Base-by-base conservation (phyloP, 1,140 invertebrate genomes). In the Lepidostoma basale region DNA sequence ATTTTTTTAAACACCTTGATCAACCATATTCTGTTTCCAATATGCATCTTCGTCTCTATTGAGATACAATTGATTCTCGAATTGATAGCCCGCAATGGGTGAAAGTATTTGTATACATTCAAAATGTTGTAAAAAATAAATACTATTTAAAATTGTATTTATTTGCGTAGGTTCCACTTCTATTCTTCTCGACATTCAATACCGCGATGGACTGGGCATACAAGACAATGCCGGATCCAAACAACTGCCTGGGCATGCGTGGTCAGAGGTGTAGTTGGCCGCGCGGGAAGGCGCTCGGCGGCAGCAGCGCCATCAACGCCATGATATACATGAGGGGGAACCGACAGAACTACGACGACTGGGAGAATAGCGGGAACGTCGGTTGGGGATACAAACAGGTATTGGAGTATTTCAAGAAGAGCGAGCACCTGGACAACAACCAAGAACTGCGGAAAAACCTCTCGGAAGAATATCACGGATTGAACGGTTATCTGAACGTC, bases 291-390 rank as follows among this genome's bases (percentile, higher is more conserved):
- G 79, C 81, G 5, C 68, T 76, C 67, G 87, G 87, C 30, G 86
- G 86, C n/a, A 81, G 79, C 20, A 85, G 83, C 9, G 80, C 81
- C 6, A 74, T 87, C n/a, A 88, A 88, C 73, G 84, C 79, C 12
- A 86, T 88, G 85, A 81, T 85, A 14, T 88, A 87, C 74, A 79
- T 85, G 1, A 75, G 87, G 52, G 88, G 87, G 0, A 83, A 88
- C 75, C 77, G 78, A 6, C 74, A 68, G 56, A 85, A 88, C 74
- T 88, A 86, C 70, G 83, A 89, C 72, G 67, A 81, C 16, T 88
- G 87, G 87, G 81, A 82, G 30, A 79, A 78, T 58, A 64, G 83
- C 44, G 87, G 86, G 4, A 85, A 85, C 25, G 67, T 63, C 4
- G 81, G 81, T 3, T 88, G 87, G 87, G 80, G 79, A n/a, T 88